Evolutionary conservation across 2,888 invertebrate genomes (phyloP), one percentile per base, ranked within the genome.

Genomic region (Eucera pruinosa): DNA sequence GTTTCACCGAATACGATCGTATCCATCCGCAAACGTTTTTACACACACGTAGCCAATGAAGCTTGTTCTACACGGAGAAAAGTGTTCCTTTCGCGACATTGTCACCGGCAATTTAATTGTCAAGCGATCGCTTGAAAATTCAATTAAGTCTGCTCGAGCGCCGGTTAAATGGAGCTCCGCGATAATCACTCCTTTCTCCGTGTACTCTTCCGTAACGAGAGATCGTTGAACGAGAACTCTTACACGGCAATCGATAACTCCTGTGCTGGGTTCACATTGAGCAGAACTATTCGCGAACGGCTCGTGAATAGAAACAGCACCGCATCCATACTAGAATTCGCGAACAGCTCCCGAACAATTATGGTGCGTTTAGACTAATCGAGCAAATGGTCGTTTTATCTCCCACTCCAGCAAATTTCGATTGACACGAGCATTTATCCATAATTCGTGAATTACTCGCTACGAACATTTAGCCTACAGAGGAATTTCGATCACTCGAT

Each of bases 21-120:
- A 80, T 83, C 78, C 82, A 84, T 84, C 78, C 84, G 82, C 84
- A 80, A 84, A 84, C 73, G 71, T 83, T 54, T 60, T 0, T 30
- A 41, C 72, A 58, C 47, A 23, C 57, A 33, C 54, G 47, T 41
- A 6, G 50, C 52, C 71, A 58, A 60, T 18, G 45, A 60, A 45
- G 47, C 64, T 39, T 30, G 30, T 30, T n/a, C 13, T 41, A 20
- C 69, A 39, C 70, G 66, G 45, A 65, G 62, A 68, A 60, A 82
- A 47, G 23, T 1, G 13, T 48, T n/a, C 39, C 25, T 50, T 4
- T 1, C 23, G 18, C 27, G n/a, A n/a, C n/a, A n/a, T n/a, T 4
- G 15, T 2, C 5, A 18, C 50, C 11, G n/a, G 2, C 23, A 39
- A 11, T 25, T 15, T 23, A 36, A 11, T 2, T 47, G 3, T 11